Conservation (phyloP, 2,797 vertebrate species). For the Percopsis omiscomaycus region DNA sequence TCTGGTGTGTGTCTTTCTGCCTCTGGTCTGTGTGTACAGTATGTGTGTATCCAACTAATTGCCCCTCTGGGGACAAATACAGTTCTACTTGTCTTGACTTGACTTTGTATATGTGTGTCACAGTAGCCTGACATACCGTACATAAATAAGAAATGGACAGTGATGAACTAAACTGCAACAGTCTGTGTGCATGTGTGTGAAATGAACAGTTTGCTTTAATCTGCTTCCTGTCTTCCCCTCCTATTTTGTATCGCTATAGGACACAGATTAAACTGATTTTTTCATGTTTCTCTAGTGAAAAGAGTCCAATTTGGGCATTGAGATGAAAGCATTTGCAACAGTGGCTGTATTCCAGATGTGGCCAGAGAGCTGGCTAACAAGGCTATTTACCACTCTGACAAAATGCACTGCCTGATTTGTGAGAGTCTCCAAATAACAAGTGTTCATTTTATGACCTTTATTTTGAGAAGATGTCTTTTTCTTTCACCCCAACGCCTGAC, state of each 20-base stretch:
- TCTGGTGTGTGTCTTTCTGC: neutral
- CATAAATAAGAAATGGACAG: conserved; percentile 14
- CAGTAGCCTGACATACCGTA: neutral
- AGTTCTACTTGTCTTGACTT: too few species aligned
- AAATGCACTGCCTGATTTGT: conserved; percentile 42
- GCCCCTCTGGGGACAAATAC: too few species aligned
- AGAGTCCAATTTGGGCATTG: conserved; percentile 48
- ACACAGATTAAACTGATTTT: too few species aligned
- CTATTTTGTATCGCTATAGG: conserved; percentile 25
- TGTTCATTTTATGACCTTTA: conserved; percentile 33
- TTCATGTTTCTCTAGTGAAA: conserved; percentile 40
- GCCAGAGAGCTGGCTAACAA: conserved; percentile 50
- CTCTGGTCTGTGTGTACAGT: neutral
- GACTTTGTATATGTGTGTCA: neutral
- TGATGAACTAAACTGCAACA: conserved; percentile 15
- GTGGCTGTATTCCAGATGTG: conserved; percentile 37
- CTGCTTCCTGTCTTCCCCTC: conserved; percentile 31
- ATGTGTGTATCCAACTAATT: conserved; percentile 1
- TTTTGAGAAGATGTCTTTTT: conserved; percentile 37
- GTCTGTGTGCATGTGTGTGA: neutral
- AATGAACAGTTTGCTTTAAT: conserved; percentile 39
- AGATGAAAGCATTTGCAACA: conserved; percentile 53
- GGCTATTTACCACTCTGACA: conserved; percentile 57
- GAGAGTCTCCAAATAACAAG: conserved; percentile 44
- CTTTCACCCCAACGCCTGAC: conserved; percentile 13